Percentiles rank a stretch among this genome's conserved stretches.
phyloP scores from a whole-genome alignment of 2,888 invertebrate genomes.

The Caenorhabditis angaria region DNA sequence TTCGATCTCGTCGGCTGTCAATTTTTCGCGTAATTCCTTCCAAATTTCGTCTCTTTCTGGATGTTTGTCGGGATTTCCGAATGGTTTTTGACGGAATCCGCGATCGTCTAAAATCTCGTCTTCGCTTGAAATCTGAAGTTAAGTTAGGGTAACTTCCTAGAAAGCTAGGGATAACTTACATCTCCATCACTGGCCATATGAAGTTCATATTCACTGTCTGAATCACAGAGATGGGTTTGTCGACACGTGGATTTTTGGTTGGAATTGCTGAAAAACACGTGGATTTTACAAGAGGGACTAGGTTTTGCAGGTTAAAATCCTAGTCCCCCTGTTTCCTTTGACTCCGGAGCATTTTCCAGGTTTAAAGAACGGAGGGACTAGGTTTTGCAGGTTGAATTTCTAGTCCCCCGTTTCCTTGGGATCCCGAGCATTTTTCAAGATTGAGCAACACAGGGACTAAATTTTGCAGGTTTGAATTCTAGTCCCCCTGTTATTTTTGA shows the following conservation, averaged over 20 bases:
- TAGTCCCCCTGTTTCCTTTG: background rate
- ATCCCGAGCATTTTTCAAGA: too few relatives aligned
- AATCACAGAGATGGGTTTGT: background rate
- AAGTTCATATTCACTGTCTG: slow-evolving; percentile 8
- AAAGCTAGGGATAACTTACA: background rate
- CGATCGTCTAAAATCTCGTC: slow-evolving; percentile 10
- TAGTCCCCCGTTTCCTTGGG: background rate
- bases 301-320: background rate
- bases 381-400: too few relatives aligned
- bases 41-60: background rate
- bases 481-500: too few relatives aligned
- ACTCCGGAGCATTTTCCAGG: background rate
- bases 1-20: slow-evolving; percentile 7
- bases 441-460: too few relatives aligned
- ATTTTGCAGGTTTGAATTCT: too few relatives aligned
- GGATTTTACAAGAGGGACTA: background rate
- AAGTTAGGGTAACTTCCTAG: background rate
- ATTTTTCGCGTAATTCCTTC: slow-evolving; percentile 11
- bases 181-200: slow-evolving; percentile 9
- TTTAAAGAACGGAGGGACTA: too few relatives aligned
- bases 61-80: background rate
- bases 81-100: background rate
- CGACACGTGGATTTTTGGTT: background rate
- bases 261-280: background rate
- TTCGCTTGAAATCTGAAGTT: slow-evolving; percentile 13